Evolutionary conservation across 2,888 invertebrate species (phyloP).

Genomic region (Thera obeliscata): DNA sequence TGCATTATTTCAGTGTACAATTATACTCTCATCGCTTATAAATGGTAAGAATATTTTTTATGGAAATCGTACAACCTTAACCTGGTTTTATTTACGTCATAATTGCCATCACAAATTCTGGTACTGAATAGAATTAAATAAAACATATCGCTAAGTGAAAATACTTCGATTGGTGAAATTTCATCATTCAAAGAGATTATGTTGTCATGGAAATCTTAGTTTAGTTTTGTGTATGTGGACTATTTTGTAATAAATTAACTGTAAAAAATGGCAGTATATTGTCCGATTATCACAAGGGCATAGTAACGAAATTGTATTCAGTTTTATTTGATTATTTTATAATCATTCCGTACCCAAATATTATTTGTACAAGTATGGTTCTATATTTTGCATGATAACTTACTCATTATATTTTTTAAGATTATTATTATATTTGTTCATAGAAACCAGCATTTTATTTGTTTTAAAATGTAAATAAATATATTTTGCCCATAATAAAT

Average conservation of each 20-base stretch:
- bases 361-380: constrained; percentile 54
- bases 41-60: no score
- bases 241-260: constrained; percentile 31
- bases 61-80: no score
- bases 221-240: constrained; percentile 37
- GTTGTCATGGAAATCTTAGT: constrained; percentile 30
- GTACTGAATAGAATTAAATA: constrained; percentile 33
- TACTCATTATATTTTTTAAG: constrained; percentile 76
- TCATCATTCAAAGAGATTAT: constrained; percentile 31
- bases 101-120: constrained; percentile 37
- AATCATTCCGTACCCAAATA: constrained; percentile 65
- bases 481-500: constrained; percentile 82
- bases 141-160: constrained; percentile 37
- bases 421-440: constrained; percentile 68
- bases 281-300: constrained; percentile 33
- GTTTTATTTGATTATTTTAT: constrained; percentile 40
- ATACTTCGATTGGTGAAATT: constrained; percentile 21
- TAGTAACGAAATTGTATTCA: constrained; percentile 30
- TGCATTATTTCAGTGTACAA: no score
- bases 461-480: constrained; percentile 81
- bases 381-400: constrained; percentile 63
- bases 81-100: constrained; percentile 6
- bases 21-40: no score
- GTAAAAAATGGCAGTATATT: constrained; percentile 28
- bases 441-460: constrained; percentile 77